phyloP scores from a whole-genome alignment of 2,113 vertebrate genomes.

The Erythrolamprus reginae region DNA sequence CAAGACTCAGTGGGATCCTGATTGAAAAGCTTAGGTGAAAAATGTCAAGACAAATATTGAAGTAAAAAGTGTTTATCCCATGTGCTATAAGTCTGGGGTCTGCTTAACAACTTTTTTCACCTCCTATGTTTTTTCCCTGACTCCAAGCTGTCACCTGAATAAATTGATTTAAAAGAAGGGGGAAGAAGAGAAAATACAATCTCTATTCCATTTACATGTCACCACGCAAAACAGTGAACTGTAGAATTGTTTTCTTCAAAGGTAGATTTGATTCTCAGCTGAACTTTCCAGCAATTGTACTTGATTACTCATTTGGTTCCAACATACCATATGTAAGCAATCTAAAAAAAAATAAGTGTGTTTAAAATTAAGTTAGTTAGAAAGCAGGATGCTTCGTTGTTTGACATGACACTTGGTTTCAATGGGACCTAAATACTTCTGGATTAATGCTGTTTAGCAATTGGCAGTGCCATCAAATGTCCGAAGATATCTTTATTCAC shows the following conservation, averaged over 20 bases:
- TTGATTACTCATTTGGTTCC: not conserved
- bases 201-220: slow-evolving; percentile 17
- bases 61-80: slow-evolving; percentile 44
- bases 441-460: not conserved
- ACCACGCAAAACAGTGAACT: not conserved
- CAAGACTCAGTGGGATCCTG: slow-evolving; percentile 60
- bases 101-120: slow-evolving; percentile 10
- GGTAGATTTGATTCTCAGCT: not conserved
- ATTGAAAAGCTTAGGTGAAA: slow-evolving; percentile 60
- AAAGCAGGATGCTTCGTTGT: not conserved
- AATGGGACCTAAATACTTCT: not conserved
- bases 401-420: not conserved
- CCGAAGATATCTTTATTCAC: not conserved
- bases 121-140: not conserved
- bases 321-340: not conserved
- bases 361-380: not conserved
- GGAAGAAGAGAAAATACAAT: slow-evolving; percentile 6
- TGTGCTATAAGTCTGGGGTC: slow-evolving; percentile 9
- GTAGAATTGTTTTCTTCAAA: slow-evolving; percentile 20
- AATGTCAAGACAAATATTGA: slow-evolving; percentile 50
- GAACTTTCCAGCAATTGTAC: not conserved
- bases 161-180: slow-evolving; percentile 17
- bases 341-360: not conserved
- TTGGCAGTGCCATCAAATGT: not conserved
- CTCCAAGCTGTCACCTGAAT: not conserved